phyloP scores from a whole-genome alignment of 1,140 invertebrate genomes.

The Papilio aristodemus region DNA sequence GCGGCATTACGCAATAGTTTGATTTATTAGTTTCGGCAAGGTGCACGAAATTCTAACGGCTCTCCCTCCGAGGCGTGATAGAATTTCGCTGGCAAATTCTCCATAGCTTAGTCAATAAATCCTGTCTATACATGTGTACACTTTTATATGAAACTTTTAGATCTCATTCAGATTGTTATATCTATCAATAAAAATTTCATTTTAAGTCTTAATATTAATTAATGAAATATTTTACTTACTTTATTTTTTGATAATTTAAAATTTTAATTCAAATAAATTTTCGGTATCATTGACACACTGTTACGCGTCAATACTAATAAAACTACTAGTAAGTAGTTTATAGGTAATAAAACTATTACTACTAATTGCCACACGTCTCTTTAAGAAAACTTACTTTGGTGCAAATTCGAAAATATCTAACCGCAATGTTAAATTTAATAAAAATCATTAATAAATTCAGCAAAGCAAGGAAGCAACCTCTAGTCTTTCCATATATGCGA shows the following conservation, averaged over 20 bases:
- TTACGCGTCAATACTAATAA: too few relatives aligned
- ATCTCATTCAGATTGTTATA: not conserved
- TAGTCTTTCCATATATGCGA: slow-evolving; percentile 52
- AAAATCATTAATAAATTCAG: not conserved
- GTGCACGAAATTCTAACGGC: slow-evolving; percentile 64
- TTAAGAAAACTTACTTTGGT: too few relatives aligned
- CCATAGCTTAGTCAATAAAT: slow-evolving; percentile 22
- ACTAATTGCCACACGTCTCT: too few relatives aligned
- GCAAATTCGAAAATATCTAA: too few relatives aligned
- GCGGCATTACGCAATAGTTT: slow-evolving; percentile 72
- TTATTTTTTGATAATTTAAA: too few relatives aligned
- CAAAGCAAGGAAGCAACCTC: slow-evolving; percentile 19
- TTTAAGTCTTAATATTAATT: not conserved
- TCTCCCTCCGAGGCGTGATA: slow-evolving; percentile 59
- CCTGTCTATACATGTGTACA: slow-evolving; percentile 3
- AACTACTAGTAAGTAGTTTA: too few relatives aligned
- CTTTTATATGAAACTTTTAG: not conserved
- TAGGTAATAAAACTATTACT: too few relatives aligned
- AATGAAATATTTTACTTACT: not conserved
- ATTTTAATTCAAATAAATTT: too few relatives aligned
- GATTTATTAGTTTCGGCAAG: slow-evolving; percentile 73
- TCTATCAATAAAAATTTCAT: not conserved
- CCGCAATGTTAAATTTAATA: too few relatives aligned
- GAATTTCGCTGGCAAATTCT: slow-evolving; percentile 55
- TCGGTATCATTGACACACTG: too few relatives aligned